phyloP scores from a whole-genome alignment of 2,113 vertebrate genomes.

The Vidua macroura region DNA sequence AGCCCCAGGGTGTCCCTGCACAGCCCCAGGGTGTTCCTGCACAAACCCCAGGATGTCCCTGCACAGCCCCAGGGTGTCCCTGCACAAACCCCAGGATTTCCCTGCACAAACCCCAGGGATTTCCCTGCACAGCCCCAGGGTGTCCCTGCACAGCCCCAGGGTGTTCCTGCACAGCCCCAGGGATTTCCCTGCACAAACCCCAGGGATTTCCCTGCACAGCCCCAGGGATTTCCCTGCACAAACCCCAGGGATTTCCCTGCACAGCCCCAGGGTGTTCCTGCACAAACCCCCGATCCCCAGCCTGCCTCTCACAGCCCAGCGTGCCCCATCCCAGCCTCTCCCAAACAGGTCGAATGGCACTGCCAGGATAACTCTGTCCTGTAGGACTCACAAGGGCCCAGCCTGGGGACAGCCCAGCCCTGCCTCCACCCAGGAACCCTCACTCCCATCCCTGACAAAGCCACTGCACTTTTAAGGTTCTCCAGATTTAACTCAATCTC shows the following conservation, averaged over 20 bases:
- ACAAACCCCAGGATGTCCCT: no score
- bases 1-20: no score
- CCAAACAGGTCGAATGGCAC: not conserved
- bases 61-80: no score
- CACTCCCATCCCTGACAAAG: not conserved
- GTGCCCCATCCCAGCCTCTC: not conserved
- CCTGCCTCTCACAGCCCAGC: not conserved
- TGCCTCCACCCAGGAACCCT: no score
- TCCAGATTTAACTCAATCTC: not conserved
- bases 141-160: no score
- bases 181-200: not conserved
- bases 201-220: no score
- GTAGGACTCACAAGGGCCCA: not conserved
- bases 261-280: no score
- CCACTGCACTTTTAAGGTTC: not conserved
- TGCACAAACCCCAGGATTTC: no score
- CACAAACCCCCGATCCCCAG: no score
- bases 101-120: not conserved
- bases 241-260: not conserved
- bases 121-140: no score
- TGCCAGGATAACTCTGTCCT: not conserved
- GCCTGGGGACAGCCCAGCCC: rapidly evolving
- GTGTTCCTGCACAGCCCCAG: no score
- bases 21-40: no score
- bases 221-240: not conserved